These are phyloP conservation scores for Nyctalus aviator DNA, from an alignment of 2,797 vertebrate genomes.

Conservation along the genomic window DNA sequence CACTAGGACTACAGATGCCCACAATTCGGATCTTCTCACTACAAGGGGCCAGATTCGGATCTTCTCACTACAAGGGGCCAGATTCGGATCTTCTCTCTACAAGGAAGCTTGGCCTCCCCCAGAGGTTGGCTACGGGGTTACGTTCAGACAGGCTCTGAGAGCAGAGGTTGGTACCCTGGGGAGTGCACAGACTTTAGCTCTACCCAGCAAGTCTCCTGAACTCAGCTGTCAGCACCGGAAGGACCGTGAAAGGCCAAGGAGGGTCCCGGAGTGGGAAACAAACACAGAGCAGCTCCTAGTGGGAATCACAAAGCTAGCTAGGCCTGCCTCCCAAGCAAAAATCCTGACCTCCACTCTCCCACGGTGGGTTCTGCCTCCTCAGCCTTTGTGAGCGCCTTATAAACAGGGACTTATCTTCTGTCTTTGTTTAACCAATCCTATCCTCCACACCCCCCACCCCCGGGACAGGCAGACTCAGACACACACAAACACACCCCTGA, in stretches of 20 bases:
- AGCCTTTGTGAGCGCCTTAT: neutral
- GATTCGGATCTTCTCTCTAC: no score
- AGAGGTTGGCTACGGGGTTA: neutral
- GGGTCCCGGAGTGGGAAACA: neutral
- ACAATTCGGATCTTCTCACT: neutral
- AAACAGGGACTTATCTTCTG: neutral
- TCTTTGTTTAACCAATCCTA: neutral
- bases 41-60: neutral
- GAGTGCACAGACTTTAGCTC: neutral
- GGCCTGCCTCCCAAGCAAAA: neutral
- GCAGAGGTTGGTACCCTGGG: no score
- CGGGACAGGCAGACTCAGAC: neutral
- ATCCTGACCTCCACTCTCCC: neutral
- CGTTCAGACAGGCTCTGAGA: neutral
- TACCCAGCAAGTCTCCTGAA: neutral
- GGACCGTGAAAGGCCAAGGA: neutral
- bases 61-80: neutral
- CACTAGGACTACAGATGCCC: neutral
- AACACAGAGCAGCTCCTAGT: neutral
- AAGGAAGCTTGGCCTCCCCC: neutral
- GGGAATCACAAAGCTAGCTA: neutral
- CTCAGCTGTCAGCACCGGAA: neutral
- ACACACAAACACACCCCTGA: no score
- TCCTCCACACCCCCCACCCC: no score
- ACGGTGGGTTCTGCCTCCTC: neutral